A percentile compares a stretch with the other conserved stretches of the same genome.
These are phyloP conservation scores for Ahaetulla prasina DNA, from an alignment of 2,113 vertebrate genomes.

Conservation along the genomic window DNA sequence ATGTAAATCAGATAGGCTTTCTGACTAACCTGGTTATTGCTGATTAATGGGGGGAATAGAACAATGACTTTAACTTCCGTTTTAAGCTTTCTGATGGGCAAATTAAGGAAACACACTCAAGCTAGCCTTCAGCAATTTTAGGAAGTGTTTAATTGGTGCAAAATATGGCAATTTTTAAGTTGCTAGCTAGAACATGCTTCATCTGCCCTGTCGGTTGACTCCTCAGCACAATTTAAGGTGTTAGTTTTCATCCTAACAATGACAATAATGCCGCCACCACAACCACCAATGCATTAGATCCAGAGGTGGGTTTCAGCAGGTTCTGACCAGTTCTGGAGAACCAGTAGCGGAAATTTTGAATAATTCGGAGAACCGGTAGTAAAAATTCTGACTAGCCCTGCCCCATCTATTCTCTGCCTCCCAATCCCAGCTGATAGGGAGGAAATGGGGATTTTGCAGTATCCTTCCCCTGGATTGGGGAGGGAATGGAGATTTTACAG, in stretches of 20 bases:
- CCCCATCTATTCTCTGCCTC: no score
- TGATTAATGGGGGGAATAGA: neutral
- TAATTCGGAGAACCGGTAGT: no score
- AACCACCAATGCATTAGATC: neutral
- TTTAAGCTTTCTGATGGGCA: neutral
- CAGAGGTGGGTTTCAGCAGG: no score
- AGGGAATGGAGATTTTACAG: no score
- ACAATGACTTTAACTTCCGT: neutral
- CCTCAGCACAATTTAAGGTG: neutral
- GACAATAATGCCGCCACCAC: accelerated
- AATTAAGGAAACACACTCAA: neutral
- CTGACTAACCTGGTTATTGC: neutral
- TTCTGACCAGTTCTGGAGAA: no score
- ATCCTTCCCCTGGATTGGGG: no score
- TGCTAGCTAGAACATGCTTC: neutral
- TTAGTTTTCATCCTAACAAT: neutral
- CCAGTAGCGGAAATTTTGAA: no score
- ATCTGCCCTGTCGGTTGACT: neutral
- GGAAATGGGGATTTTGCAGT: no score
- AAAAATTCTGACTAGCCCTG: no score
- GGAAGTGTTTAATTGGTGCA: neutral
- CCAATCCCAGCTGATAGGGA: no score
- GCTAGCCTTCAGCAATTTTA: neutral
- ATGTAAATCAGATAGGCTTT: neutral
- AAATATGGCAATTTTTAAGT: neutral